Conservation (phyloP, 2,113 vertebrate genomes). For the Semnornis frantzii region DNA sequence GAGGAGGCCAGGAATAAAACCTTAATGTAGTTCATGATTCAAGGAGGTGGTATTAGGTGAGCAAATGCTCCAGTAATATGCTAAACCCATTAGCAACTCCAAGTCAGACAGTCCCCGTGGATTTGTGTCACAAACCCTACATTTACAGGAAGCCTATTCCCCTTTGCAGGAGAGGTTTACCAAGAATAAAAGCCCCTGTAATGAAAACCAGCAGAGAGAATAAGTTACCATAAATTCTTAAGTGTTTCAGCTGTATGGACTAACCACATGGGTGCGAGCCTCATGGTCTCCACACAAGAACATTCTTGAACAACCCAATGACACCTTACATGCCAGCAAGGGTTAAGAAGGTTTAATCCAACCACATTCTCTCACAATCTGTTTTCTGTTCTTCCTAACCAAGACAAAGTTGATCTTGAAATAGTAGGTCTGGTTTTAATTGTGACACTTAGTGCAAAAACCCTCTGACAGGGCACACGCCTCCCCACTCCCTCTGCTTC, state of each 20-base stretch:
- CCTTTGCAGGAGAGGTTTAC: slow-evolving; percentile 24
- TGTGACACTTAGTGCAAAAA: background rate
- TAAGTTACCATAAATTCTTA: slow-evolving; percentile 62
- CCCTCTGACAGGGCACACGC: background rate
- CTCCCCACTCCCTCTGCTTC: background rate
- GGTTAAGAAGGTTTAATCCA: background rate
- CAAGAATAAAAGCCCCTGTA: slow-evolving; percentile 43
- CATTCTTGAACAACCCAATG: background rate
- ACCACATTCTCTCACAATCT: background rate
- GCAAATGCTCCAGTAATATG: slow-evolving; percentile 1
- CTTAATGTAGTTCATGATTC: background rate
- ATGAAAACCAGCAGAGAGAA: slow-evolving; percentile 45
- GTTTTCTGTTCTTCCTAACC: background rate
- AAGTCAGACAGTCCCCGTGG: slow-evolving; percentile 14
- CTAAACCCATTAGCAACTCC: slow-evolving; percentile 9
- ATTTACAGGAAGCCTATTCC: slow-evolving; percentile 43
- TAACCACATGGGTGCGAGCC: background rate
- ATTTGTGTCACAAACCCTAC: slow-evolving; percentile 45
- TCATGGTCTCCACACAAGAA: background rate
- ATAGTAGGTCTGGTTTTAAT: background rate
- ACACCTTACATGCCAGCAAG: background rate
- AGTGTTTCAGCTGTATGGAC: background rate
- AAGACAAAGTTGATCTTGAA: background rate
- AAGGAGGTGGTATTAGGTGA: background rate
- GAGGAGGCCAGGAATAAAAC: background rate